phyloP scores from a whole-genome alignment of 2,888 invertebrate species.

The Yponomeuta sedellus region DNA sequence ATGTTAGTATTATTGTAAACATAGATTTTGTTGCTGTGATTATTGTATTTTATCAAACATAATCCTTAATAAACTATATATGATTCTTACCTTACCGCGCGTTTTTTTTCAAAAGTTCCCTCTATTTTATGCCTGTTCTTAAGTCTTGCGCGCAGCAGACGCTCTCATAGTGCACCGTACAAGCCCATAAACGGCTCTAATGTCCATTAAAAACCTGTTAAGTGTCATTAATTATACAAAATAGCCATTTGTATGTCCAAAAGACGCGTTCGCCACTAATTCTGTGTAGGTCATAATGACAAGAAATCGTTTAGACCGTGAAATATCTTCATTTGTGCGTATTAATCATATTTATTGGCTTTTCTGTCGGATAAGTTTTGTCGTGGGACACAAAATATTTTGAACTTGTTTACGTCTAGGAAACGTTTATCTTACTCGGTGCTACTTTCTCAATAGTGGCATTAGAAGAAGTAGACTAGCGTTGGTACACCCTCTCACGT shows the following conservation, averaged over 20 bases:
- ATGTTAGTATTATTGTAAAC: too few species aligned
- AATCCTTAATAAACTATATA: too few species aligned
- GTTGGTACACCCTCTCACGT: too few species aligned
- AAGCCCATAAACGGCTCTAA: constrained; percentile 40
- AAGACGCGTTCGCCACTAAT: constrained; percentile 11
- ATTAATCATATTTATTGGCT: constrained; percentile 2
- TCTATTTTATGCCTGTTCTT: background rate
- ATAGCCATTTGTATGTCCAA: constrained; percentile 30
- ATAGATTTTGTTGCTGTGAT: too few species aligned
- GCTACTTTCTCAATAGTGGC: background rate
- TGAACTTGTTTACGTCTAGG: background rate
- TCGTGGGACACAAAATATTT: background rate
- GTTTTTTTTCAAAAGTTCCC: background rate
- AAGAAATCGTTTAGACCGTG: background rate
- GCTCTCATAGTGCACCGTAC: background rate
- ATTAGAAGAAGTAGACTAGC: too few species aligned
- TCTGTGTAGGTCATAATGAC: constrained; percentile 1
- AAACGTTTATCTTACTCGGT: background rate
- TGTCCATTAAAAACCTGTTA: constrained; percentile 48
- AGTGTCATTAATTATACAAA: constrained; percentile 45
- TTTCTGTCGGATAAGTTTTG: background rate
- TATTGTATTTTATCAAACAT: too few species aligned
- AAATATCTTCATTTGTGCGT: constrained; percentile 7
- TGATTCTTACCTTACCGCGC: too few species aligned
- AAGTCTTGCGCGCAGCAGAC: background rate